Base-by-base conservation (phyloP, 2,797 vertebrate genomes). In the Lateolabrax maculatus region DNA sequence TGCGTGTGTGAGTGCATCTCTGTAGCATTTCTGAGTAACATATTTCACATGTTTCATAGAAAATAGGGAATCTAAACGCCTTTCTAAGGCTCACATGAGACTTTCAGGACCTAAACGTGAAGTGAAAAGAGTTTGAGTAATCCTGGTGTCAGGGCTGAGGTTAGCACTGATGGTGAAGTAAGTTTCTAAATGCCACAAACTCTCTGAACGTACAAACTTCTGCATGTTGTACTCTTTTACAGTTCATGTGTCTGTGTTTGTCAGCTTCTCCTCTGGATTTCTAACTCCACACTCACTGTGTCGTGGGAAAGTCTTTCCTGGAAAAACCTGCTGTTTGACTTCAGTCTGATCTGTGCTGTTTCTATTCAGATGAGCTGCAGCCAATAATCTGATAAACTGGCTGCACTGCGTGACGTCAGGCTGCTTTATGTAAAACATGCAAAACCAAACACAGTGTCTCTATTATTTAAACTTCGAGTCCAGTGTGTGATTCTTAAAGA, bases 291-390 rank as follows among this genome's bases (percentile, higher is more conserved):
- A n/a, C n/a, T n/a, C n/a, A n/a, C n/a, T n/a, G n/a, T n/a, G n/a
- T n/a, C n/a, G n/a, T n/a, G n/a, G n/a, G n/a, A n/a, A n/a, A n/a
- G n/a, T n/a, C n/a, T n/a, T n/a, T n/a, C 77, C 77, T 63, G 72
- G 67, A 84, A 46, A 46, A 53, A 71, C 7, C 41, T 37, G 34
- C 15, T 51, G 16, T 65, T 12, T 37, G 1, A 39, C n/a, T 1
- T n/a, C n/a, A 51, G 43, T 69, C 37, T 52, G 8, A 9, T 16
- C 7, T 23, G n/a, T n/a, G n/a, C n/a, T n/a, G n/a, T n/a, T n/a
- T n/a, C 16, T 55, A 69, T 61, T 79, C 65, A 85, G 64, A 78
- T n/a, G 25, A 71, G 62, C 36, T 48, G 52, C 57, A 41, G 41
- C 21, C 7, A 37, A 16, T 44, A 36, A 31, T 15, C 46, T 36